A percentile compares a stretch with the other conserved stretches of the same genome.
phyloP scores from a whole-genome alignment of 1,140 invertebrate species.

The Diplogasteroides magnus region DNA sequence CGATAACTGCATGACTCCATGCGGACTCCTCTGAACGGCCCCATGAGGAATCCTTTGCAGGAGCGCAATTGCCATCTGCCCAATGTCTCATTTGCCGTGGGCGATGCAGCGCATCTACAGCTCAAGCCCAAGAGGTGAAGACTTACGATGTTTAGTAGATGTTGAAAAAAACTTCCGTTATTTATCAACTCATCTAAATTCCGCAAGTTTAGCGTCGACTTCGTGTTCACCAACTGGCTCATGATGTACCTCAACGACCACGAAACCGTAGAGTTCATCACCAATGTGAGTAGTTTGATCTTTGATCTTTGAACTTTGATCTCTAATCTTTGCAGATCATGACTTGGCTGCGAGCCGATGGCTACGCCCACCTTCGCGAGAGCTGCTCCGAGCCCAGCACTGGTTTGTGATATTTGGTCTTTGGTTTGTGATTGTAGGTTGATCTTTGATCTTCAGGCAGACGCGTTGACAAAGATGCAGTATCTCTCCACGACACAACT shows the following conservation, averaged over 20 bases:
- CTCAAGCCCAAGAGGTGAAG: conserved; percentile 53
- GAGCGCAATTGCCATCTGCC: conserved; percentile 57
- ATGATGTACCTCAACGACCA: conserved; percentile 64
- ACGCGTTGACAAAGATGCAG: too few species aligned
- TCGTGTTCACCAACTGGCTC: conserved; percentile 66
- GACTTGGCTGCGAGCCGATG: conserved; percentile 60
- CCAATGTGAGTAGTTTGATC: conserved; percentile 36
- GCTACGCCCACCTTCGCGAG: conserved; percentile 62
- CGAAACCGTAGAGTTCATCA: conserved; percentile 59
- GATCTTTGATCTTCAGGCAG: too few species aligned
- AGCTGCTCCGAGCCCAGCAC: conserved; percentile 61
- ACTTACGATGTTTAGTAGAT: conserved; percentile 16
- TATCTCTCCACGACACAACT: conserved; percentile 49
- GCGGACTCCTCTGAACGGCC: too few species aligned
- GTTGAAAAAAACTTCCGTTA: too few species aligned
- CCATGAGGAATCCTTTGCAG: too few species aligned
- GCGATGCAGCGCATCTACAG: conserved; percentile 62
- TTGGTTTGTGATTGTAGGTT: conserved; percentile 2
- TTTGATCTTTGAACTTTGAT: background rate
- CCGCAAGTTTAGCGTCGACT: conserved; percentile 56
- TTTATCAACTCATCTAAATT: too few species aligned
- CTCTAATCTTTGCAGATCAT: conserved; percentile 44
- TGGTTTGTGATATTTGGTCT: conserved; percentile 52
- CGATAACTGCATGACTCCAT: too few species aligned
- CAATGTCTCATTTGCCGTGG: conserved; percentile 60